Conservation (phyloP, 2,888 invertebrate genomes). For the Emmelina monodactyla region DNA sequence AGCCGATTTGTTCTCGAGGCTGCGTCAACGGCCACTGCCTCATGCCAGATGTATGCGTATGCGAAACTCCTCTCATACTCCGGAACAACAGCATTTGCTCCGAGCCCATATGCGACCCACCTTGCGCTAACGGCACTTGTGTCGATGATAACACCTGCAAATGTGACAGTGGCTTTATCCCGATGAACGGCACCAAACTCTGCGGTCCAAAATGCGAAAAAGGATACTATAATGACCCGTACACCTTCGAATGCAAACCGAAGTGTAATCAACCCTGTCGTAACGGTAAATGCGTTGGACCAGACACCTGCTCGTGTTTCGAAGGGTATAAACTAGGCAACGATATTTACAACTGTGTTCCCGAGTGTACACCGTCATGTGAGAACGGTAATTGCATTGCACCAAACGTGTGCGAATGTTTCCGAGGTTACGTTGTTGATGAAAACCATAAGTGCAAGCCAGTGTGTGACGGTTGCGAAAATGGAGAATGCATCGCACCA, state of each 20-base stretch:
- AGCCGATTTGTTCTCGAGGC: constrained; percentile 3
- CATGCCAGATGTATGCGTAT: not conserved
- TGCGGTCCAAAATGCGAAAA: too few relatives aligned
- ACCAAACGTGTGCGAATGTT: constrained; percentile 22
- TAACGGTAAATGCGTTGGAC: constrained; percentile 26
- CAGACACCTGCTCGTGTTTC: constrained; percentile 27
- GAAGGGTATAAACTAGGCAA: constrained; percentile 17
- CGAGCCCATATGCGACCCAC: constrained; percentile 18
- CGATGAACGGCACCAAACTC: too few relatives aligned
- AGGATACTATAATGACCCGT: not conserved
- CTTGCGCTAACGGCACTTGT: constrained; percentile 16
- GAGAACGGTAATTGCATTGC: constrained; percentile 23
- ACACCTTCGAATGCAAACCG: not conserved
- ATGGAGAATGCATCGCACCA: constrained; percentile 27
- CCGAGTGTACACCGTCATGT: constrained; percentile 11
- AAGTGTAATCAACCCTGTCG: not conserved
- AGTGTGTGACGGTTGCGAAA: constrained; percentile 21
- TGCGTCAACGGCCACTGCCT: constrained; percentile 1
- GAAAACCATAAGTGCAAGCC: constrained; percentile 24
- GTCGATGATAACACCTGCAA: not conserved
- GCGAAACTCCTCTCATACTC: not conserved
- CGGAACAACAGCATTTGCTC: constrained; percentile 13
- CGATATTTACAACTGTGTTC: constrained; percentile 1
- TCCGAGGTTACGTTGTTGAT: constrained; percentile 16
- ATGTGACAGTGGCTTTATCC: not conserved